Base-by-base conservation (phyloP, 2,113 vertebrate genomes). In the Ptilonorhynchus violaceus region DNA sequence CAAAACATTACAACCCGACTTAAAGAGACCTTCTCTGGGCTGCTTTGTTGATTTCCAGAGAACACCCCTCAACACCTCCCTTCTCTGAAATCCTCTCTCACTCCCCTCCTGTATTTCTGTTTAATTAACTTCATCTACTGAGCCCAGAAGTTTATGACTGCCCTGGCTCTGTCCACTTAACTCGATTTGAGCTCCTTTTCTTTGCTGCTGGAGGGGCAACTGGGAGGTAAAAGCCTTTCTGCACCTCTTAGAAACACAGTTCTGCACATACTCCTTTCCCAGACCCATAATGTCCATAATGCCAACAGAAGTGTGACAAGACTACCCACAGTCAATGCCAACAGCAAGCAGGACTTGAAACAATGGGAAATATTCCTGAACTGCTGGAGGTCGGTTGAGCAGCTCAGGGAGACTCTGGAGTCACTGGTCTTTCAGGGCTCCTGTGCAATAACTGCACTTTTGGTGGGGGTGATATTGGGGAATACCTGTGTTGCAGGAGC, bases 21-120 rank as follows among this genome's bases (percentile, higher is more conserved):
- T 89, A 64, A 55, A 89, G 44, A 10, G 4, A 52, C 17, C 42
- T 85, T 35, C 20, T 91, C 73, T 69, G 20, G 2, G 67, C 9
- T 15, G 63, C 15, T 93, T 77, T 94, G 56, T 22, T 93, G 53
- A 58, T 93, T 92, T 93, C 37, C 46, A 91, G 35, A 93, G 78
- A 94, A 83, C 30, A 11, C 1, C 15, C 15, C 59, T 76, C 46
- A 15, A 39, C 1, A 5, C 3, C 42, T 55, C 59, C 7, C 10
- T 89, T 66, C 37, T 74, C 22, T 30, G 72, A 92, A 96, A 89
- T 64, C 9, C 24, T 78, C 31, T 76, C 33, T 42, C 27, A n/a
- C 11, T 68, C 4, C 15, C 7, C 1, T 9, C 33, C 13, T 4
- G 6, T 50, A 15, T 42, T 92, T 67, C 79, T 50, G 12, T 52